Base-by-base conservation (phyloP, 2,888 invertebrate species). In the Amitus sp. region DNA sequence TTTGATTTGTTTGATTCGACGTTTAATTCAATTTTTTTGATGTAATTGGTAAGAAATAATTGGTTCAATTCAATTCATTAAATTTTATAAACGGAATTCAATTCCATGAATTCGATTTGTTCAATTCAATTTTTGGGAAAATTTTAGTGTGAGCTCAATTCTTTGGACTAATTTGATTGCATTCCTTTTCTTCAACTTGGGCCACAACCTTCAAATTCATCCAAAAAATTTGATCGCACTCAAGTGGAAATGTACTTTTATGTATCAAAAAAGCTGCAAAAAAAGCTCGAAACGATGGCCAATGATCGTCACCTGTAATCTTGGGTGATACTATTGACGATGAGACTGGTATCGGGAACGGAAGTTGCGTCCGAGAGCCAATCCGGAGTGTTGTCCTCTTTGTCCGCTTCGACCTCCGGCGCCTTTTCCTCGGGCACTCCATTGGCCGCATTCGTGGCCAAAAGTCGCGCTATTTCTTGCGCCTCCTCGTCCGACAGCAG, bases 401-500 rank as follows among this genome's bases (percentile, higher is more conserved):
- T 86, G 69, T 85, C 84, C 62, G 73, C 76, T 34, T 73, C 75
- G 49, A 66, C 63, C 49, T 71, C 68, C 69, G 72, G 76, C 46
- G 73, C 71, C 48, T 72, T 76, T 43, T 67, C 69, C 27, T 74
- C 73, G 27, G 64, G 48, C 28, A 60, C 34, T 53, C 62, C 69
- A 65, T 66, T 66, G 47, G 55, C 60, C 48, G 65, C 57, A 62
- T 74, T 77, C 9, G 90, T 89, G 68, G 90, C 90, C 74, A 95
- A 81, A 79, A 95, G 87, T 77, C 91, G 88, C 70, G 91, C 91
- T 69, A 94, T 93, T 86, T 95, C 94, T 82, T 93, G 92, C 70
- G 94, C 94, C 83, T 94, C 94, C 84, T 94, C 94, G 82, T 95
- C 94, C 61, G 93, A 93, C 77, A 93, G 86, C 77, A 93, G 84